Base-by-base conservation (phyloP, 2,888 invertebrate genomes). In the Diachrysia chrysitis region DNA sequence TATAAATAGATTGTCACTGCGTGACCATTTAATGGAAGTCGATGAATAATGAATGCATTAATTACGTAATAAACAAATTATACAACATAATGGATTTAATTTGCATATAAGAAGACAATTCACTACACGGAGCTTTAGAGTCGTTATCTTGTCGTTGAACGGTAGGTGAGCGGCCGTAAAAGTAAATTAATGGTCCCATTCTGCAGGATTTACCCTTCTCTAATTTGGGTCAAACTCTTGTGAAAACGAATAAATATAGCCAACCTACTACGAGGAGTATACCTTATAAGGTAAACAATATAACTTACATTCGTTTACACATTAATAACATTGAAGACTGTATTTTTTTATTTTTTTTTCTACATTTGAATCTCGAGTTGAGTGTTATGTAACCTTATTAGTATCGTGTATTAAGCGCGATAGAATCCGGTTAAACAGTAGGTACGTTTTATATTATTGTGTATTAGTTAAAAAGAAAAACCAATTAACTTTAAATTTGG, bases 191-290 rank as follows among this genome's bases (percentile, higher is more conserved):
- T 85, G 84, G 87, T 84, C 85, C 87, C 87, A 87, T 85, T 80
- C 78, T 72, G 76, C 74, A 79, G 81, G 68, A 75, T 82, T 76
- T 79, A 79, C 71, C 73, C 80, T 76, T 71, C 82, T 76, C 79
- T 81, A 84, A 87, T 88, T 86, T 87, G 81, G 90, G 90, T 88
- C 89, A 87, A 85, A 83, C 84, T 81, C 78, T 82, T 75, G 78
- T 76, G 76, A 76, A 76, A 72, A 79, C 78, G 76, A 71, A 82
- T 78, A 83, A 82, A 83, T 80, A 82, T 80, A 48, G 17, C 17
- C 17, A n/a, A 17, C 19, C 19, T 48, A 73, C 73, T 77, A 82
- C 63, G 68, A 83, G 76, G 71, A 68, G 64, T 74, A 60, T 69
- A 63, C 73, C 73, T 81, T 81, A 81, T 48, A 85, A 71, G 66